phyloP scores from a whole-genome alignment of 2,797 vertebrate species.

The Falco concolor region DNA sequence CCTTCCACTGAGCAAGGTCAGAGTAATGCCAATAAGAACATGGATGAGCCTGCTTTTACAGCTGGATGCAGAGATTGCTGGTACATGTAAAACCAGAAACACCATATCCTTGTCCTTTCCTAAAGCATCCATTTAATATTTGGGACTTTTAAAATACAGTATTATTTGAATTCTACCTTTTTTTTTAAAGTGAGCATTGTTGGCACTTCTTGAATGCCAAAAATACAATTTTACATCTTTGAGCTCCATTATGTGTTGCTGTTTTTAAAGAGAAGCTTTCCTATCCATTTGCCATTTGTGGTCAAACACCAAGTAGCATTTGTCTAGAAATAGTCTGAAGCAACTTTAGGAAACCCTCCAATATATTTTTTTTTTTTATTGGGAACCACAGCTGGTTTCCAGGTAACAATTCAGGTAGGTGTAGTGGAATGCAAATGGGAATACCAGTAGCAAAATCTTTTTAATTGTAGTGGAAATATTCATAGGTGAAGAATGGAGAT shows the following conservation, averaged over 20 bases:
- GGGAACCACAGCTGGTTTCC: background rate
- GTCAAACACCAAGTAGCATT: background rate
- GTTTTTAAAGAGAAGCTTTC: background rate
- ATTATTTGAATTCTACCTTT: background rate
- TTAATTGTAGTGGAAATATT: background rate
- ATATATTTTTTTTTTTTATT: background rate
- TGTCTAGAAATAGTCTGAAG: background rate
- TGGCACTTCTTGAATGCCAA: background rate
- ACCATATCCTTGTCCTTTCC: background rate
- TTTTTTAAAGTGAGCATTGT: background rate
- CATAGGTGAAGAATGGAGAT: background rate
- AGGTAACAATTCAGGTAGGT: background rate
- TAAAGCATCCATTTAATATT: background rate
- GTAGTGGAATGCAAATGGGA: background rate
- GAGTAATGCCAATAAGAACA: conserved; percentile 15
- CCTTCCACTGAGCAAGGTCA: conserved; percentile 83
- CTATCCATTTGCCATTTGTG: background rate
- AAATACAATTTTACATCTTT: background rate
- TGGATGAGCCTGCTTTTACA: conserved; percentile 63
- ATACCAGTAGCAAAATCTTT: background rate
- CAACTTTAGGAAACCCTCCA: background rate
- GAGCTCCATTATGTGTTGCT: background rate
- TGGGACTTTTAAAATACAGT: background rate
- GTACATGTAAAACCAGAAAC: conserved; percentile 77
- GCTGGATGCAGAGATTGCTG: conserved; percentile 84